phyloP scores from a whole-genome alignment of 2,113 vertebrate genomes.

The Ptychochromis oligacanthus region DNA sequence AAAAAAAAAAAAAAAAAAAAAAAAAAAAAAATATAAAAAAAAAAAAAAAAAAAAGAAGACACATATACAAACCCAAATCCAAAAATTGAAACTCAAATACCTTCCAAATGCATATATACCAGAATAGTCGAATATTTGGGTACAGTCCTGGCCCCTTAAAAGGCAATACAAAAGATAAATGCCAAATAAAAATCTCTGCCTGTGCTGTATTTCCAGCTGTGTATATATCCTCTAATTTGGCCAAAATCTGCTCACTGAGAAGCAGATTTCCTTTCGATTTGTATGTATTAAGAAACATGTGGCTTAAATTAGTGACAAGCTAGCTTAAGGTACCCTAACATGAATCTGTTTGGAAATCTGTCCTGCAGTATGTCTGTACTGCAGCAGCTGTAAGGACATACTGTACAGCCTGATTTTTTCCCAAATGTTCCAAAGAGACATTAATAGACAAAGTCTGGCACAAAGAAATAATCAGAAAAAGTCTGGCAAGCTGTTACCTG shows the following conservation, averaged over 20 bases:
- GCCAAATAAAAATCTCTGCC: background rate
- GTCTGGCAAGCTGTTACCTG: slow-evolving; percentile 7
- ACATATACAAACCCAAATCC: too few species aligned
- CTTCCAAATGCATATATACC: too few species aligned
- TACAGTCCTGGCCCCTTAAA: too few species aligned
- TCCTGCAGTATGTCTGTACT: too few species aligned
- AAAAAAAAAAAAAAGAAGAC: too few species aligned
- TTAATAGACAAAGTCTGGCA: background rate
- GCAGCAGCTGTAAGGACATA: too few species aligned
- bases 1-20: too few species aligned
- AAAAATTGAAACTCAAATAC: too few species aligned
- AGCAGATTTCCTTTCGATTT: background rate
- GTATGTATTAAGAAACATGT: slow-evolving; percentile 20
- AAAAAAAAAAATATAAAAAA: too few species aligned
- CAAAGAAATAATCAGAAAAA: slow-evolving; percentile 8
- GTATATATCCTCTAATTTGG: slow-evolving; percentile 14
- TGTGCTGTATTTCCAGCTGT: slow-evolving; percentile 31
- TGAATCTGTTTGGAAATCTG: slow-evolving; percentile 14
- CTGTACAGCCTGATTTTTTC: background rate
- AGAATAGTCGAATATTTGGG: too few species aligned
- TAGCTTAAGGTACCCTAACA: background rate
- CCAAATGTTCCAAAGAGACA: slow-evolving; percentile 15
- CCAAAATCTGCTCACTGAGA: background rate
- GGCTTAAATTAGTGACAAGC: background rate
- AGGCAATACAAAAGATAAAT: background rate